Evolutionary conservation across 2,888 invertebrate species (phyloP).

Genomic region (Parapristionchus giblindavisi): DNA sequence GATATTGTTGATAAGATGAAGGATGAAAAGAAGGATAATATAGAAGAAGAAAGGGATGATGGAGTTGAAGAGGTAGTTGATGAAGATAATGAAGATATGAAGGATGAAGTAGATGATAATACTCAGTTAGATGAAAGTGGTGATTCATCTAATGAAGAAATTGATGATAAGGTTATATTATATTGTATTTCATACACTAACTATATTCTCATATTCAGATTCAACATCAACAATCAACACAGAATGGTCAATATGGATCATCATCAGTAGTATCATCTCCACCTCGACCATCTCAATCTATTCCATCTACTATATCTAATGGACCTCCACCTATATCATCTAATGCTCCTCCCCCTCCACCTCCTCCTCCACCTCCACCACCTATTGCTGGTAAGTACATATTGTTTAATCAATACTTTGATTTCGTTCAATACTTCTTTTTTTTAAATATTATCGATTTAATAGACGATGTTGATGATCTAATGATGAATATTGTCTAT

Average conservation of each 20-base stretch:
- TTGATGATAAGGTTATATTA: no score
- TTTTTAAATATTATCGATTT: no score
- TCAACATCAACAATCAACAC: neutral
- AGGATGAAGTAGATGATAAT: conserved; percentile 33
- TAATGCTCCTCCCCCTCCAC: conserved; percentile 13
- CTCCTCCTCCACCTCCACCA: conserved; percentile 9
- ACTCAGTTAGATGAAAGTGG: conserved; percentile 8
- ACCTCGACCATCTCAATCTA: conserved; percentile 29
- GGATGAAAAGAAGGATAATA: neutral
- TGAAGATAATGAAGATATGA: neutral
- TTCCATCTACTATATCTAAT: no score
- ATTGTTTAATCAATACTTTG: no score
- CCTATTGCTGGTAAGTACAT: no score
- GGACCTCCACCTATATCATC: conserved; percentile 23
- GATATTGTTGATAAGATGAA: neutral
- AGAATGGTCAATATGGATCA: neutral
- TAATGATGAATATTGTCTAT: no score
- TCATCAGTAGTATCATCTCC: conserved; percentile 12
- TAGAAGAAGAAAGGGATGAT: neutral
- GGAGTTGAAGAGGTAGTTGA: neutral
- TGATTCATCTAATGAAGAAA: neutral
- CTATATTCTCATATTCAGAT: neutral
- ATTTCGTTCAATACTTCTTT: no score
- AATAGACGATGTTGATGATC: no score
- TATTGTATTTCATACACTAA: no score